phyloP scores from a whole-genome alignment of 2,113 vertebrate species.

The Beaufortia kweichowensis region DNA sequence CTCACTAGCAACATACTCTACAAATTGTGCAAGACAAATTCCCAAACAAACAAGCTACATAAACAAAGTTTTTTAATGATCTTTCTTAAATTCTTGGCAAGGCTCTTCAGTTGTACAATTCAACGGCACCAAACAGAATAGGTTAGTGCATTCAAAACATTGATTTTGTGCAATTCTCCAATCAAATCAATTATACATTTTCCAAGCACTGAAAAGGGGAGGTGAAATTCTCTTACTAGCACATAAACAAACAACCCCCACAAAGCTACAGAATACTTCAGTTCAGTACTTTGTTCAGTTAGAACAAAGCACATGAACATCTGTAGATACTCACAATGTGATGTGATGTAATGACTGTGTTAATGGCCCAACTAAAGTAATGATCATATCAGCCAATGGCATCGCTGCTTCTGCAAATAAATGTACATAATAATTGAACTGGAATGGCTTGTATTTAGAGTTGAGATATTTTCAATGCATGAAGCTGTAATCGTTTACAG shows the following conservation, averaged over 20 bases:
- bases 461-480: slow-evolving; percentile 1
- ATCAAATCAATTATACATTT: background rate
- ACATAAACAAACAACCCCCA: background rate
- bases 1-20: too few species aligned
- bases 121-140: background rate
- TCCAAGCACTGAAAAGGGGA: background rate
- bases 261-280: background rate
- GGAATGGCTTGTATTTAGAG: slow-evolving; percentile 10
- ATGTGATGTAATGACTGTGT: slow-evolving; percentile 13
- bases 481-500: background rate
- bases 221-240: background rate
- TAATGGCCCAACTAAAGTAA: slow-evolving; percentile 20
- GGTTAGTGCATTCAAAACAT: background rate
- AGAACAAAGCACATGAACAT: background rate
- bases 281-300: background rate
- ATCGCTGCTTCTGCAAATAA: background rate
- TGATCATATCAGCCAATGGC: slow-evolving; percentile 16
- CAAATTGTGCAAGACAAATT: too few species aligned
- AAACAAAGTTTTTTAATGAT: background rate
- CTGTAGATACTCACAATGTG: background rate
- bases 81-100: background rate
- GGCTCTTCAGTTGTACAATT: background rate
- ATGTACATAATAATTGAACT: background rate
- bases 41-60: background rate
- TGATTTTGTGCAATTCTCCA: background rate